Evolutionary conservation across 2,113 vertebrate species (phyloP), one percentile per base, ranked within the genome.

Genomic region (Garra rufa): DNA sequence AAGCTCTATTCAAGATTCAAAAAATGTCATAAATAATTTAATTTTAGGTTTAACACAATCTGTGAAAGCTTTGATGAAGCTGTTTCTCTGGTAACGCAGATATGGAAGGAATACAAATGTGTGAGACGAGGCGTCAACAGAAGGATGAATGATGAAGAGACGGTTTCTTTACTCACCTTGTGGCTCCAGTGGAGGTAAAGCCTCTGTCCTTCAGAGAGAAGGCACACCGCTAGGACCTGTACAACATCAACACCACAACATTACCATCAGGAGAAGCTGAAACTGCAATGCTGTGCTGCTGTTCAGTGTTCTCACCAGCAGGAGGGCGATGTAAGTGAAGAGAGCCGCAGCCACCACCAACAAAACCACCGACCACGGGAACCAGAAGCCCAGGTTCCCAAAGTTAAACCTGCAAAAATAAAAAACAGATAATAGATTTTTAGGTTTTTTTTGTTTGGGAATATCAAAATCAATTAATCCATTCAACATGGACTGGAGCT

Each of bases 161-260:
- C 5, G 10, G 10, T 61, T 30, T 21, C 59, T 81, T 19, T 26
- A 8, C 15, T 78, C 91, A 99, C 97, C 96, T 98, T 99, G 92
- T 98, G 97, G 88, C 92, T 94, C 92, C 94, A 96, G 92, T 97
- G 96, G 13, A 99, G 92, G 59, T 96, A 93, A 24, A 97, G 89
- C 83, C 96, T 93, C 87, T 97, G 96, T 14, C 96, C 95, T 90
- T 97, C 96, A 88, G 95, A 92, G 1, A 98, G 91, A 90, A 99
- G 92, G 87, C 97, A 97, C 87, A 96, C 84, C 0, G 95, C 96
- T 44, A 98, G 83, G 55, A 98, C 90, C 97, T 99, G 91, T 69
- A 19, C 44, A 59, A 52, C 46, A 75, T 19, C 38, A 61, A 50
- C 17, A 24, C 5, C 63, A 59, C 34, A 21, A 21, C 65, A 21